Conservation (phyloP, 1,140 invertebrate genomes). For the Sarcophaga peregrina region DNA sequence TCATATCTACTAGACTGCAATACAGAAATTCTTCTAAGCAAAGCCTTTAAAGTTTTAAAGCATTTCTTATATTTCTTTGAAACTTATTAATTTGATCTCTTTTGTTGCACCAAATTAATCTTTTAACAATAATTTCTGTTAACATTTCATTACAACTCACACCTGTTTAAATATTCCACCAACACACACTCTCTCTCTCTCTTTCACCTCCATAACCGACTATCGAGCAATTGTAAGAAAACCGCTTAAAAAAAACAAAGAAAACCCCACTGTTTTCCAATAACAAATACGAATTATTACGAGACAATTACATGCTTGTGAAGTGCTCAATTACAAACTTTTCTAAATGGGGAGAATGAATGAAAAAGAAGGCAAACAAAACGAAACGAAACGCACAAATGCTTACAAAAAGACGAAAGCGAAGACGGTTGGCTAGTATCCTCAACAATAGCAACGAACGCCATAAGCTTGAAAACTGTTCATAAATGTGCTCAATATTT, state of each 20-base stretch:
- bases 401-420: no score
- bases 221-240: background rate
- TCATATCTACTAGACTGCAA: no score
- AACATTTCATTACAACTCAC: background rate
- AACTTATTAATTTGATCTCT: no score
- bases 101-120: no score
- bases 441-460: background rate
- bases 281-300: constrained; percentile 35
- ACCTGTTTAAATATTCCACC: constrained; percentile 2
- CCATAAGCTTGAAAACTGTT: background rate
- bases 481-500: background rate
- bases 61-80: no score
- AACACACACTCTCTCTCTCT: background rate
- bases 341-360: background rate
- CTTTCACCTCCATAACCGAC: background rate
- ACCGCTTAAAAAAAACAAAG: background rate
- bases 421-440: no score
- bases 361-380: background rate
- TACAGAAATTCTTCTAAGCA: no score
- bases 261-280: constrained; percentile 29
- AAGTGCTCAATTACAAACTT: constrained; percentile 31
- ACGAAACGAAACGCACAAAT: background rate
- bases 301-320: constrained; percentile 34
- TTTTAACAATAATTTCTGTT: no score
- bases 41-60: no score